A percentile compares a stretch with the other conserved stretches of the same genome.
phyloP scores from a whole-genome alignment of 2,113 vertebrate species.

The Platycercus adscitus region DNA sequence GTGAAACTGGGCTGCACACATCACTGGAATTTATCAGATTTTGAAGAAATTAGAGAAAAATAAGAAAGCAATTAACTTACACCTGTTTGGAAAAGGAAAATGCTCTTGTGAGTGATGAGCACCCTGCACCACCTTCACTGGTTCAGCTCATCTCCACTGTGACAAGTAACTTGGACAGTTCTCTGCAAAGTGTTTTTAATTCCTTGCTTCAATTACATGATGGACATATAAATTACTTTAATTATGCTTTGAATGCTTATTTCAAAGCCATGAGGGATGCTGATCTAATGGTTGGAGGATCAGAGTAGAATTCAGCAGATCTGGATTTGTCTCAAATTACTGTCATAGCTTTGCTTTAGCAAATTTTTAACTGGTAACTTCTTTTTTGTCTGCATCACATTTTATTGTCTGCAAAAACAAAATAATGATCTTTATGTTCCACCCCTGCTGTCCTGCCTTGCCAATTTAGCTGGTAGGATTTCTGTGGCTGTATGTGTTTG shows the following conservation, averaged over 20 bases:
- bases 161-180: not conserved
- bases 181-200: not conserved
- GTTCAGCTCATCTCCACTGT: rapidly evolving
- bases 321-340: not conserved
- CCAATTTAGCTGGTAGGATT: not conserved
- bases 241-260: not conserved
- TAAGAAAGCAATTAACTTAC: not conserved
- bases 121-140: not conserved
- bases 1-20: not conserved
- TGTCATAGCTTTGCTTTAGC: not conserved
- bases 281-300: not conserved
- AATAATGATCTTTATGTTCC: not conserved
- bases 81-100: not conserved
- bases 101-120: not conserved
- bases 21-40: not conserved
- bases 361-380: not conserved
- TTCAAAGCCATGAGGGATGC: not conserved
- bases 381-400: not conserved
- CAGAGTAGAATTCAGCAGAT: not conserved
- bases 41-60: conserved; percentile 1
- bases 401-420: not conserved
- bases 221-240: not conserved
- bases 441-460: not conserved
- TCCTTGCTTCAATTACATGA: not conserved
- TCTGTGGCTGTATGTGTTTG: not conserved